Evolutionary conservation across 92 coral and sea anemone genomes (phyloP).

Genomic region (Palythoa heliodiscus): DNA sequence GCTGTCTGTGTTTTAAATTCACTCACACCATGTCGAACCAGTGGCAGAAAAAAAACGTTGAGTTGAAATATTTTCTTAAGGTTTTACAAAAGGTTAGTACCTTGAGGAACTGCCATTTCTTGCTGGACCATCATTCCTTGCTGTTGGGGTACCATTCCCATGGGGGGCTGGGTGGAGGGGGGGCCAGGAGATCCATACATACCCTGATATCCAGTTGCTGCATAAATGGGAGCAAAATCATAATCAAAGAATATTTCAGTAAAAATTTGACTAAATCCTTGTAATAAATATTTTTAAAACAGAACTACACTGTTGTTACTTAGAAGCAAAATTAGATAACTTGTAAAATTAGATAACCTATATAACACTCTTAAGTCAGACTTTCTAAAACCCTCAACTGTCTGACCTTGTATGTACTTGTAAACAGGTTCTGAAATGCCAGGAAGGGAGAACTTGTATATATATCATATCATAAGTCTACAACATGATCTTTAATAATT

Average conservation of each 20-base stretch:
- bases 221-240: neutral
- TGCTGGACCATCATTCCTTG: constrained; percentile 63
- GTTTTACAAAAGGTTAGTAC: constrained; percentile 8
- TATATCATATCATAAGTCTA: no score
- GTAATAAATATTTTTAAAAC: neutral
- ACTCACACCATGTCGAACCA: neutral
- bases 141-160: constrained; percentile 58
- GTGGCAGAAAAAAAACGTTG: neutral
- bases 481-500: no score
- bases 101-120: constrained; percentile 54
- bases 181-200: constrained; percentile 74
- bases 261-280: neutral
- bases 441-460: no score
- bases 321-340: no score
- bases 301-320: no score
- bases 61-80: neutral
- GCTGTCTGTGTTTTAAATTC: no score
- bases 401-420: no score
- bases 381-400: no score
- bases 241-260: neutral
- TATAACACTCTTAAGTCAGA: no score
- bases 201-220: constrained; percentile 63
- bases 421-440: no score
- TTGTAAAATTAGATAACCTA: no score
- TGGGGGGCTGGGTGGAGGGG: constrained; percentile 66